Evolutionary conservation across 2,113 vertebrate species (phyloP), one percentile per base, ranked within the genome.

Genomic region (Gulo gulo): DNA sequence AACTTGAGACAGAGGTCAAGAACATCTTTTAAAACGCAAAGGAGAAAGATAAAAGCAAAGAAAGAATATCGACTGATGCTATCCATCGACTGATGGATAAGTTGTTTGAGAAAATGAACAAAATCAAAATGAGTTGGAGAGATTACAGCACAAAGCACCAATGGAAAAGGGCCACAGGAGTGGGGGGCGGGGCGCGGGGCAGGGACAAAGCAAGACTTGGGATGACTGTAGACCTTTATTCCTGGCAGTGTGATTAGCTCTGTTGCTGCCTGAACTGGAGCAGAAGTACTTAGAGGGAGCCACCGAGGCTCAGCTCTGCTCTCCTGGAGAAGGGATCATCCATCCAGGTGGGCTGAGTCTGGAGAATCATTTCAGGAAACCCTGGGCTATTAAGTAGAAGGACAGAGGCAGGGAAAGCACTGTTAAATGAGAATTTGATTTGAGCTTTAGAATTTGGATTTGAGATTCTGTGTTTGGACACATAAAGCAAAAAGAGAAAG

Each of bases 381-480:
- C 52, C 1, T 12, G 18, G 39, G 39, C n/a, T 88, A 12, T 83
- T n/a, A 52, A n/a, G 29, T n/a, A 42, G n/a, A 79, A 93, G 24
- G 61, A 63, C 6, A 29, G 78, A 92, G 39, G 82, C 36, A 15
- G 34, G 14, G 50, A 14, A 67, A 87, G 55, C 26, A 45, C 57
- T 92, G 63, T 92, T 55, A 86, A 55, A 55, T 34, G 78, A 92
- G 61, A 47, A 31, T 86, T 73, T 57, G 67, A 85, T 67, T 20
- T 52, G 13, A 79, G 47, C 50, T 94, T 92, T 61, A 71, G 47
- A 88, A 94, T 96, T 80, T 57, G 57, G 91, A 80, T 50, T 84
- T 65, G 36, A 20, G 12, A 74, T 85, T 95, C 89, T 96, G 36
- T 73, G 85, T 57, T 59, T 57, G 55, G 15, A 88, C n/a, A 93